Conservation (phyloP, 2,797 vertebrate genomes). For the Hybognathus amarus region DNA sequence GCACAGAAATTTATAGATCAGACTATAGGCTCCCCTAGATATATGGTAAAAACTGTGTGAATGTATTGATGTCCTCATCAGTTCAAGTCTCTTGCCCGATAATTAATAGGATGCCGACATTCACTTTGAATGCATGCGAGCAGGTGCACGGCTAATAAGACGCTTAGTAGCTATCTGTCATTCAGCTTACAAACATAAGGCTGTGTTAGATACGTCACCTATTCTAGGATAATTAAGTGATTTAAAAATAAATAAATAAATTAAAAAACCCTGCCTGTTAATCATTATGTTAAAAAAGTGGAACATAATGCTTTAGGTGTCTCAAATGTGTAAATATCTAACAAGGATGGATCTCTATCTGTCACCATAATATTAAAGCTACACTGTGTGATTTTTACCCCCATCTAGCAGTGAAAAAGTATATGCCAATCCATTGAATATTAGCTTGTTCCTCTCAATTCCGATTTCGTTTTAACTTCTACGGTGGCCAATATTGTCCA, state of each 20-base stretch:
- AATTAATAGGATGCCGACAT: constrained; percentile 76
- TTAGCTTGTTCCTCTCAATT: too few species aligned
- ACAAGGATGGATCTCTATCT: too few species aligned
- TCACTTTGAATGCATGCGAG: constrained; percentile 64
- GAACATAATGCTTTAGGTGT: background rate
- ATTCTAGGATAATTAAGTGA: constrained; percentile 41
- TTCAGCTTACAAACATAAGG: constrained; percentile 39
- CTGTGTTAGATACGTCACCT: constrained; percentile 30
- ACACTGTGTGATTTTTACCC: too few species aligned
- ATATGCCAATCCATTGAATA: too few species aligned
- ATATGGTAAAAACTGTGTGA: constrained; percentile 74
- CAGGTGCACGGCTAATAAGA: constrained; percentile 76
- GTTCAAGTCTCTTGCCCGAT: constrained; percentile 66
- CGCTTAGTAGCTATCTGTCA: constrained; percentile 60
- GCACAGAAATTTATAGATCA: constrained; percentile 68
- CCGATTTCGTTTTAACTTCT: too few species aligned
- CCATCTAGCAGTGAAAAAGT: too few species aligned
- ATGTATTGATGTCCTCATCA: constrained; percentile 79
- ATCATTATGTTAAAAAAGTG: background rate
- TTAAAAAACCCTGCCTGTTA: background rate
- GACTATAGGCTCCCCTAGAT: constrained; percentile 69
- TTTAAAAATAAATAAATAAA: constrained; percentile 44
- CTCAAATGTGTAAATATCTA: too few species aligned
- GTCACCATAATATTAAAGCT: too few species aligned
- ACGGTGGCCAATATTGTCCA: too few species aligned